Conservation (phyloP, 2,113 vertebrate genomes). For the Sinocyclocheilus maitianheensis region DNA sequence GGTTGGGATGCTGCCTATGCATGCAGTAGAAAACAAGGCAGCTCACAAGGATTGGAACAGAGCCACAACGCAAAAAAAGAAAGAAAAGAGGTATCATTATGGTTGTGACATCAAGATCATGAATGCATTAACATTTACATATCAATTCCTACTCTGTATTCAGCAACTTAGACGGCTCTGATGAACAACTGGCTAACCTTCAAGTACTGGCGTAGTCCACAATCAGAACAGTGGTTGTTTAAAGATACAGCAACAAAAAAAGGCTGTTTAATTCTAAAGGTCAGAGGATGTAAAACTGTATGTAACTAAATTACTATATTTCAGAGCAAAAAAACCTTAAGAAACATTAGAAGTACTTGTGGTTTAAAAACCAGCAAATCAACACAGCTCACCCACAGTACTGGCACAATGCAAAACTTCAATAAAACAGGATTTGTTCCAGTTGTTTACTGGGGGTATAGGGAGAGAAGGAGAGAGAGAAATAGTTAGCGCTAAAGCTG, state of each 20-base stretch:
- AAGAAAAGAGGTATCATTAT: background rate
- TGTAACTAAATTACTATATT: background rate
- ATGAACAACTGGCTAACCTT: background rate
- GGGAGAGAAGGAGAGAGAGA: constrained; percentile 73
- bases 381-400: constrained; percentile 38
- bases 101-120: background rate
- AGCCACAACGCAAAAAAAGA: background rate
- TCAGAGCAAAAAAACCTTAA: background rate
- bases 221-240: background rate
- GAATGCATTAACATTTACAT: constrained; percentile 5
- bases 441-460: constrained; percentile 77
- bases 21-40: background rate
- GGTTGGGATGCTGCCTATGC: background rate
- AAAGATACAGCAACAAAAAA: background rate
- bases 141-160: background rate
- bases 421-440: constrained; percentile 80
- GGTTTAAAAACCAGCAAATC: background rate
- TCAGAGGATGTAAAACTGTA: background rate
- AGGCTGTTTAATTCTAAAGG: background rate
- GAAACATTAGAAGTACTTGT: background rate
- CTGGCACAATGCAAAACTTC: constrained; percentile 67
- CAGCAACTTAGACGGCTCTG: background rate
- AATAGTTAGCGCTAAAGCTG: constrained; percentile 70
- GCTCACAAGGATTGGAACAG: background rate
- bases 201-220: background rate